Evolutionary conservation across 1,140 invertebrate genomes (phyloP).

Genomic region (Leptopilina boulardi): DNA sequence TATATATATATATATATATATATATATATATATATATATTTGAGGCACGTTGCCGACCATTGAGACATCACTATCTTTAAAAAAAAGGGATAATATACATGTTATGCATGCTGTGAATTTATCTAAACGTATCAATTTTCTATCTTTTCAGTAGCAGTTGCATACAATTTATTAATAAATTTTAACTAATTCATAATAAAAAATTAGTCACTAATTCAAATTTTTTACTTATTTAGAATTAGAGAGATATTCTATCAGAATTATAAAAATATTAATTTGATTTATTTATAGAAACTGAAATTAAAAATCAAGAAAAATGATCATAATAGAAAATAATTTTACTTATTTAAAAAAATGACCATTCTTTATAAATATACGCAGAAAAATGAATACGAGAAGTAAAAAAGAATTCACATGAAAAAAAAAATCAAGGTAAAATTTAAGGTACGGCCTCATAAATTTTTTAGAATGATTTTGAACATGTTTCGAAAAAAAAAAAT

Average conservation of each 20-base stretch:
- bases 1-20: too few relatives aligned
- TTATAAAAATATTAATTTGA: too few relatives aligned
- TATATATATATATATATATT: too few relatives aligned
- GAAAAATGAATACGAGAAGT: background rate
- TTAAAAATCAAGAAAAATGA: too few relatives aligned
- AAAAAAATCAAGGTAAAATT: background rate
- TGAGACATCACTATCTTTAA: background rate
- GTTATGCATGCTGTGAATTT: background rate
- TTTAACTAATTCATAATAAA: too few relatives aligned
- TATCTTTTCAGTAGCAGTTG: background rate
- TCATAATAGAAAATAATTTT: too few relatives aligned
- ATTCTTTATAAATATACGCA: background rate
- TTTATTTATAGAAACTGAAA: too few relatives aligned
- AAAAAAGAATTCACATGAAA: background rate
- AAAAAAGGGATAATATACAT: background rate
- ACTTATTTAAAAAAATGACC: too few relatives aligned
- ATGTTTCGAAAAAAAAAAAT: constrained; percentile 31
- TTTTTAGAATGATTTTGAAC: background rate
- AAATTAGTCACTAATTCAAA: too few relatives aligned
- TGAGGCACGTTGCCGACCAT: constrained; percentile 28
- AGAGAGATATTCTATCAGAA: too few relatives aligned
- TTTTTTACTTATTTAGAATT: background rate
- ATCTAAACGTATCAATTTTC: background rate
- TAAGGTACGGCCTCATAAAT: background rate
- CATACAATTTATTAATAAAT: background rate